These are phyloP conservation scores for Brachyrhaphis roseni DNA, from an alignment of 2,797 vertebrate species.

Conservation along the genomic window DNA sequence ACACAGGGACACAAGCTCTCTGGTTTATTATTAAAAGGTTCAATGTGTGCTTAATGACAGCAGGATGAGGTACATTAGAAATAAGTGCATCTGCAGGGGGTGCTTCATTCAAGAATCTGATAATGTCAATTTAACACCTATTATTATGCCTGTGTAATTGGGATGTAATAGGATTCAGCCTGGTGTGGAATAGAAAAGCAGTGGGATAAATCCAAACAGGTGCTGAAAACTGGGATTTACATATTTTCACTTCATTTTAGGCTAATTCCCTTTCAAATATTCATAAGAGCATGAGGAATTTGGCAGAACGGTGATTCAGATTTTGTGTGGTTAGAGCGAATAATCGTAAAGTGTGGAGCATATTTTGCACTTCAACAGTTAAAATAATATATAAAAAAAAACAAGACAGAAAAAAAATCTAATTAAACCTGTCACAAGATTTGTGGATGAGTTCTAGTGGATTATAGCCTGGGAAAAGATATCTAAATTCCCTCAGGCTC, in stretches of 20 bases:
- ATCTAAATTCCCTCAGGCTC: background rate
- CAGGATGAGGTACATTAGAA: conserved; percentile 54
- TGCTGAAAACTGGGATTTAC: conserved; percentile 37
- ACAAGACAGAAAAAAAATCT: background rate
- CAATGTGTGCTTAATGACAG: conserved; percentile 52
- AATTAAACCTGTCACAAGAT: background rate
- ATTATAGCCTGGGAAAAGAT: background rate
- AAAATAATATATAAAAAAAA: background rate
- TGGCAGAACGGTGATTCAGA: background rate
- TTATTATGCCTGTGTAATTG: conserved; percentile 67
- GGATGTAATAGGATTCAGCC: conserved; percentile 66
- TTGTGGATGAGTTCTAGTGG: background rate
- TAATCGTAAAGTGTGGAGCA: background rate
- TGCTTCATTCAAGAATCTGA: conserved; percentile 66
- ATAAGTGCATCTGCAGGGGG: conserved; percentile 58
- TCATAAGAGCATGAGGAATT: background rate
- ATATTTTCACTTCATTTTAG: conserved; percentile 35
- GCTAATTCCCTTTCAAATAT: conserved; percentile 24
- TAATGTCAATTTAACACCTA: conserved; percentile 68
- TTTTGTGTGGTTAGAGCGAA: conserved; percentile 5
- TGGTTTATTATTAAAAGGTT: conserved; percentile 49
- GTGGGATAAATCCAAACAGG: conserved; percentile 47
- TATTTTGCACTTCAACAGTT: conserved; percentile 5
- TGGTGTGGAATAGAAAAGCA: conserved; percentile 63
- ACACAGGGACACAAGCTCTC: conserved; percentile 16